Evolutionary conservation across 2,888 invertebrate species (phyloP).

Genomic region (Homarus gammarus): DNA sequence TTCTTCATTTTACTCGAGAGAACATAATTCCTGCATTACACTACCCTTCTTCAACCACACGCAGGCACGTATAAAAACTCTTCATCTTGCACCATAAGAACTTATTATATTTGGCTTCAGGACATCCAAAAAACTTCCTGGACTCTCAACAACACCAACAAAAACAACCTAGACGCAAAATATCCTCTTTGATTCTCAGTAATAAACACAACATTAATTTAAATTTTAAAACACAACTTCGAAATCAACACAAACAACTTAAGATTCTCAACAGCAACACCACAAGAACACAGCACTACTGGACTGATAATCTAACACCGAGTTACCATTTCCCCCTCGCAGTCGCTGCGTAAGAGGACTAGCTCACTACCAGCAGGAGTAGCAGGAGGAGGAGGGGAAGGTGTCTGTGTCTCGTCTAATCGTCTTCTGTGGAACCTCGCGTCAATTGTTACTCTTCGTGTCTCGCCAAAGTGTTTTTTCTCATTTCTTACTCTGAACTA

Average conservation of each 20-base stretch:
- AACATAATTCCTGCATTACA: no score
- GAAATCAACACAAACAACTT: background rate
- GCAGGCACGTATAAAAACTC: no score
- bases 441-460: constrained; percentile 32
- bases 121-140: no score
- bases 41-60: no score
- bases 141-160: no score
- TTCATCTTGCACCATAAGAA: no score
- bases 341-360: constrained; percentile 57
- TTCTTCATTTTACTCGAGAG: no score
- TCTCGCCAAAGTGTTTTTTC: constrained; percentile 51
- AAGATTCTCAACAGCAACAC: background rate
- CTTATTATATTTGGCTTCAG: no score
- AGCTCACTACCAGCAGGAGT: background rate
- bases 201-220: no score
- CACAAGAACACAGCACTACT: background rate
- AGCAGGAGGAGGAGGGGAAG: constrained; percentile 36
- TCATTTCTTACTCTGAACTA: constrained; percentile 21
- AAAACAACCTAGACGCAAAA: no score
- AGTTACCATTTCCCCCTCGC: background rate
- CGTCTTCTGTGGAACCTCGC: constrained; percentile 46
- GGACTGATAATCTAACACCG: background rate
- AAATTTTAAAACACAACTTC: constrained; percentile 5
- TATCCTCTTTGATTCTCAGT: no score
- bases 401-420: constrained; percentile 44